Conservation (phyloP, 2,888 invertebrate species). For the Caenorhabditis becei region DNA sequence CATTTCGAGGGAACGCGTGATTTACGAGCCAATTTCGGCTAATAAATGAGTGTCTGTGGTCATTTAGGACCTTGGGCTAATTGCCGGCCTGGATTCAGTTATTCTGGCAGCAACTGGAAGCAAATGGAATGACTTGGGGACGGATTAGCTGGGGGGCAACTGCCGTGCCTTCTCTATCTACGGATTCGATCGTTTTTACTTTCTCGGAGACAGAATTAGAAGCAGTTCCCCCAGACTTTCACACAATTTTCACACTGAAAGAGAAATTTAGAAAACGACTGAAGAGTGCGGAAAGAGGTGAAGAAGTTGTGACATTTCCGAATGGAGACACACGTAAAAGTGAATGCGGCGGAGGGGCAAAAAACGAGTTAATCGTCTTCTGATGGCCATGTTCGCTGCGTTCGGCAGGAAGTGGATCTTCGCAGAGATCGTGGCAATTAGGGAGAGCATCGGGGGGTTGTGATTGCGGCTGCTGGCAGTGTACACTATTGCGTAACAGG, state of each 20-base stretch:
- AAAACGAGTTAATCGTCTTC: constrained; percentile 54
- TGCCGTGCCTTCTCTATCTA: constrained; percentile 16
- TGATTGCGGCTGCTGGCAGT: constrained; percentile 9
- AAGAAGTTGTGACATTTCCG: constrained; percentile 43
- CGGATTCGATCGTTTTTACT: constrained; percentile 43
- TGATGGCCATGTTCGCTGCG: constrained; percentile 37
- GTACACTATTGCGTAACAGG: constrained; percentile 59
- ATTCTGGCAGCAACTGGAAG: constrained; percentile 14
- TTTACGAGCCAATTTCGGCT: constrained; percentile 54
- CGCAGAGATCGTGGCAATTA: constrained; percentile 50
- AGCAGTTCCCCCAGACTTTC: constrained; percentile 21
- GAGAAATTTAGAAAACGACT: constrained; percentile 47
- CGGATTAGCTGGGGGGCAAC: background rate
- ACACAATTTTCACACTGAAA: constrained; percentile 21
- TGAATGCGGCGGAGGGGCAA: constrained; percentile 39
- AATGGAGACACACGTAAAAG: constrained; percentile 36
- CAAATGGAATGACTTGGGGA: background rate
- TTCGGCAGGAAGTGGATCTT: constrained; percentile 47
- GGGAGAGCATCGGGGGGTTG: constrained; percentile 27
- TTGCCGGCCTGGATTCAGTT: constrained; percentile 34
- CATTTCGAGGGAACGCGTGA: constrained; percentile 41
- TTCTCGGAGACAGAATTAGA: constrained; percentile 15
- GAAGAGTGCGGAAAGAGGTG: constrained; percentile 43
- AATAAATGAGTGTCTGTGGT: constrained; percentile 36
- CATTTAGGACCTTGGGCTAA: constrained; percentile 25